Conservation (phyloP, 2,888 invertebrate genomes). For the Parapristionchus giblindavisi region DNA sequence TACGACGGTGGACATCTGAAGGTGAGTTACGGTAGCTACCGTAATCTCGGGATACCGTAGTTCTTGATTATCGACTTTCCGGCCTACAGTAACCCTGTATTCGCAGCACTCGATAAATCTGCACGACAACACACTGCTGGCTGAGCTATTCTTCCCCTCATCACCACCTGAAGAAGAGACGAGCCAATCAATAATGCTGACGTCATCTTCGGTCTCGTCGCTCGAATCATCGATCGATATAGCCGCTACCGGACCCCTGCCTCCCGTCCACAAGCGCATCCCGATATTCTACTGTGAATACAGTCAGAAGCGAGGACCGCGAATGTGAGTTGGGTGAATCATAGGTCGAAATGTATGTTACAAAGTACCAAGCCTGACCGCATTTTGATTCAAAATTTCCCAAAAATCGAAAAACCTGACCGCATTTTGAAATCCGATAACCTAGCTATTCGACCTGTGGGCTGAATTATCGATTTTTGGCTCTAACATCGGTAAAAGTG, state of each 20-base stretch:
- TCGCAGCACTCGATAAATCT: conserved; percentile 50
- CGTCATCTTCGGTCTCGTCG: too few species aligned
- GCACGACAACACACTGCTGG: conserved; percentile 42
- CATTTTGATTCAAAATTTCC: too few species aligned
- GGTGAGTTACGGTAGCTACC: conserved; percentile 34
- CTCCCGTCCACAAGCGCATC: conserved; percentile 74
- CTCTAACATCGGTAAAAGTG: too few species aligned
- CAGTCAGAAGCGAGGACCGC: conserved; percentile 92
- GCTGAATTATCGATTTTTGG: too few species aligned
- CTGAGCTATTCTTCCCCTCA: conserved; percentile 44
- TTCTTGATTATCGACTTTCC: neutral
- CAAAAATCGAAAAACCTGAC: too few species aligned
- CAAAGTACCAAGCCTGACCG: too few species aligned
- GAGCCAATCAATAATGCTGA: too few species aligned
- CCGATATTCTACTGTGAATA: conserved; percentile 98
- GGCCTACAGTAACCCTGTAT: neutral
- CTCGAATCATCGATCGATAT: too few species aligned
- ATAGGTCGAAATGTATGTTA: too few species aligned
- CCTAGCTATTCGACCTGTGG: too few species aligned
- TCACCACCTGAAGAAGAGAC: neutral
- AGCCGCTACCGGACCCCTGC: too few species aligned
- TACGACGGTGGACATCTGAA: conserved; percentile 56
- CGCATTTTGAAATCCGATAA: too few species aligned
- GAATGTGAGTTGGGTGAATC: conserved; percentile 84
- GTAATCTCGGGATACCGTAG: neutral